These are phyloP conservation scores for Cynodonichthys magdalenae DNA, from an alignment of 2,797 vertebrate genomes.

Conservation along the genomic window DNA sequence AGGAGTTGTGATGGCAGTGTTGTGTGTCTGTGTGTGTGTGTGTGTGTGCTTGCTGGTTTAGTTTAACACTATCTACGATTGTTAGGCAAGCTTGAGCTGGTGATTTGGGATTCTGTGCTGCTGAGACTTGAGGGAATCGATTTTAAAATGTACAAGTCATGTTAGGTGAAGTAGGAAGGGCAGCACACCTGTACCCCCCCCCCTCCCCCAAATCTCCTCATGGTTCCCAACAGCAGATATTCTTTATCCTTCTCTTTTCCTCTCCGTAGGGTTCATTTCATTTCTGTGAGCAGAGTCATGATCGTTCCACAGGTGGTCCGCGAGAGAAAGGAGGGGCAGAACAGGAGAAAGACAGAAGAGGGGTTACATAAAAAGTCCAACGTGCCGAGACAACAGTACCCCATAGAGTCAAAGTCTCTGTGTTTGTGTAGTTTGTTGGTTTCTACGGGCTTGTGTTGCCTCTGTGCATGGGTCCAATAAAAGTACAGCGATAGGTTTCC, in stretches of 20 bases:
- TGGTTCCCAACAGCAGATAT: conserved; percentile 18
- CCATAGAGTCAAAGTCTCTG: conserved; percentile 39
- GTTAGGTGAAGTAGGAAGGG: conserved; percentile 46
- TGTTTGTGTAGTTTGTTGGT: conserved; percentile 10
- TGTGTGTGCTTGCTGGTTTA: conserved; percentile 69
- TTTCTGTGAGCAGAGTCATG: conserved; percentile 42
- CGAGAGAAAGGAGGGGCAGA: conserved; percentile 47
- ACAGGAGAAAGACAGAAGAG: conserved; percentile 48
- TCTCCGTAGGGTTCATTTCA: conserved; percentile 31
- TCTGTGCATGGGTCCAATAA: conserved; percentile 58
- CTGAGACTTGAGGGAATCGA: conserved; percentile 21
- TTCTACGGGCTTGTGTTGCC: conserved; percentile 18
- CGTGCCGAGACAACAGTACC: conserved; percentile 49
- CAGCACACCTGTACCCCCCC: conserved; percentile 3
- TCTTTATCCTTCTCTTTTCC: conserved; percentile 21
- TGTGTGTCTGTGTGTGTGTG: conserved; percentile 21
- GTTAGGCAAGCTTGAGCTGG: conserved; percentile 67
- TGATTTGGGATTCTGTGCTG: conserved; percentile 54
- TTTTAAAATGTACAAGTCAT: conserved; percentile 49
- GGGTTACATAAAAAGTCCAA: conserved; percentile 51
- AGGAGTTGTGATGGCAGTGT: conserved; percentile 67
- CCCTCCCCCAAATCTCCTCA: neutral
- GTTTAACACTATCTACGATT: conserved; percentile 69
- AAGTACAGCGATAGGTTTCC: conserved; percentile 73
- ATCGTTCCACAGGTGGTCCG: conserved; percentile 62